Conservation (phyloP, 2,888 invertebrate species). For the Lysandra coridon region DNA sequence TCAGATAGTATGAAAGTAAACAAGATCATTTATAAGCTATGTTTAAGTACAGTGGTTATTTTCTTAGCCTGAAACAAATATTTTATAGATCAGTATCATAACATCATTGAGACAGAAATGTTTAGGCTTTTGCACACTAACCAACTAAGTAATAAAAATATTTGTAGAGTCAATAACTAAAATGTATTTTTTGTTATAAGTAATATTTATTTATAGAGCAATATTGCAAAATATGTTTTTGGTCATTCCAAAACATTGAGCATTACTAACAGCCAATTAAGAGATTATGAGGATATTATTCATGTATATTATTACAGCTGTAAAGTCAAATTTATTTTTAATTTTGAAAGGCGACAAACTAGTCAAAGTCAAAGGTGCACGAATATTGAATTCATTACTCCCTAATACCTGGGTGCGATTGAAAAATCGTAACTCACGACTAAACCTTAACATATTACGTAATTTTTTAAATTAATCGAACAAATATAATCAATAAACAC, state of each 20-base stretch:
- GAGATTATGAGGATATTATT: no score
- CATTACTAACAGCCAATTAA: no score
- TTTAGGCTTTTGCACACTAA: background rate
- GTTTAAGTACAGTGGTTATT: background rate
- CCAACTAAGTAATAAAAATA: background rate
- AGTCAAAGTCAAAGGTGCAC: background rate
- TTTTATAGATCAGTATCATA: background rate
- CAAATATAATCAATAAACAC: conserved; percentile 36
- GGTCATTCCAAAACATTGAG: no score
- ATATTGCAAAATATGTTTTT: no score
- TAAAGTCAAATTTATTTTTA: background rate
- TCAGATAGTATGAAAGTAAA: conserved; percentile 17
- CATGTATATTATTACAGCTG: no score
- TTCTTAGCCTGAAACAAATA: background rate
- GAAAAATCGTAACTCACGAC: background rate
- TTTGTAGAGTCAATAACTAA: background rate
- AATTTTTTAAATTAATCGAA: background rate
- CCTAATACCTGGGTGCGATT: background rate
- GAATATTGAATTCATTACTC: conserved; percentile 1
- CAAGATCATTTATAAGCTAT: background rate
- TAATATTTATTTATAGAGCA: no score
- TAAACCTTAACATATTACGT: background rate
- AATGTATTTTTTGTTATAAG: no score
- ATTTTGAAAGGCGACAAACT: background rate
- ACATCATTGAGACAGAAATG: background rate